A percentile compares a stretch with the other conserved stretches of the same genome.
Conservation (phyloP, 2,113 vertebrate species). For the Cebidichthys violaceus region DNA sequence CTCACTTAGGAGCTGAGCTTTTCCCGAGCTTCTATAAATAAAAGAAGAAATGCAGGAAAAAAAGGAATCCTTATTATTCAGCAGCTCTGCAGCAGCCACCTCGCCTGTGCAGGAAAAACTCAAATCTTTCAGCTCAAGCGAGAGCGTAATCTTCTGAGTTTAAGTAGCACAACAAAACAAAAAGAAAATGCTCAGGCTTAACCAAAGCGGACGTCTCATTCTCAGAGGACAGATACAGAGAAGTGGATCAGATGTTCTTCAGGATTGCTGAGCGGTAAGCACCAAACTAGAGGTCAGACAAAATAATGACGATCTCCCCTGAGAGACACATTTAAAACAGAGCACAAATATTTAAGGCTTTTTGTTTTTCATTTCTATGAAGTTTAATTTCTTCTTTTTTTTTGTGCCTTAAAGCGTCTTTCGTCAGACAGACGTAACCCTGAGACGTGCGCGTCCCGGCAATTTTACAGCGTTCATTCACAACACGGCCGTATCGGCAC, state of each 20-base stretch:
- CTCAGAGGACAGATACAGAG: slow-evolving; percentile 16
- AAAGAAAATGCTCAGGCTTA: slow-evolving; percentile 32
- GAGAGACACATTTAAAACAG: background rate
- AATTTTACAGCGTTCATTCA: too few relatives aligned
- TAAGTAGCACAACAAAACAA: slow-evolving; percentile 29
- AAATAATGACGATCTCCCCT: background rate
- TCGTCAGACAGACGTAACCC: too few relatives aligned
- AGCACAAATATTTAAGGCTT: background rate
- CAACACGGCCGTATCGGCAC: too few relatives aligned
- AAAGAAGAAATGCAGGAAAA: slow-evolving; percentile 12
- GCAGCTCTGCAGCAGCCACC: slow-evolving; percentile 25
- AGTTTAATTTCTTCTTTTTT: too few relatives aligned
- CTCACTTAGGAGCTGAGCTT: background rate
- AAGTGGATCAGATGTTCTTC: slow-evolving; percentile 1
- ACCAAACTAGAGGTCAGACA: background rate
- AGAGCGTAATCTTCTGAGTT: slow-evolving; percentile 42
- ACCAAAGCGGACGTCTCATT: slow-evolving; percentile 40
- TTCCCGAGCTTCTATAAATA: slow-evolving; percentile 21
- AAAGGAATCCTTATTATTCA: background rate
- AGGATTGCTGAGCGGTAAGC: slow-evolving; percentile 24
- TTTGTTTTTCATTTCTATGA: background rate
- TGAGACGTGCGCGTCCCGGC: too few relatives aligned
- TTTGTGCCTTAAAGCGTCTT: background rate
- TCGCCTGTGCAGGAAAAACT: slow-evolving; percentile 19
- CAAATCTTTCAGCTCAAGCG: slow-evolving; percentile 27